A percentile compares a stretch with the other conserved stretches of the same genome.
These are phyloP conservation scores for Pipistrellus pipistrellus DNA, from an alignment of 2,797 vertebrate species.

Conservation along the genomic window DNA sequence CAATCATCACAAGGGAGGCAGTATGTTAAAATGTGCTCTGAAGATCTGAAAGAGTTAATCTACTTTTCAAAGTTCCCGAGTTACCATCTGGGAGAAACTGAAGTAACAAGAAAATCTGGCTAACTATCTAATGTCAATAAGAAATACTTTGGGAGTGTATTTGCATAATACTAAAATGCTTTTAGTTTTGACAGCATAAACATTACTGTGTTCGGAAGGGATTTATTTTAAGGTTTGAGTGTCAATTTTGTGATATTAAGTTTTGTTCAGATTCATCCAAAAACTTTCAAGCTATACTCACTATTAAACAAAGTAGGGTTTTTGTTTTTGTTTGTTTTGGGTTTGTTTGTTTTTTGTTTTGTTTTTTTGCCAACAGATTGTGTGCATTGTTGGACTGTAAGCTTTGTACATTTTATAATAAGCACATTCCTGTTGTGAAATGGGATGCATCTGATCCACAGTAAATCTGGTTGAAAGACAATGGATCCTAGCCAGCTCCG, in stretches of 20 bases:
- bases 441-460: constrained; percentile 87
- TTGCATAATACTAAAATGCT: constrained; percentile 8
- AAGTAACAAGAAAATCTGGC: constrained; percentile 62
- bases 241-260: constrained; percentile 70
- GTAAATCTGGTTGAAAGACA: constrained; percentile 89
- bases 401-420: constrained; percentile 83
- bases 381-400: constrained; percentile 81
- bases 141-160: constrained; percentile 13
- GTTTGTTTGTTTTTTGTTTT: constrained; percentile 10
- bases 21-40: constrained; percentile 13
- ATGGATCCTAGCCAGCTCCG: constrained; percentile 86
- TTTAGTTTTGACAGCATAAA: constrained; percentile 54
- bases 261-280: constrained; percentile 71
- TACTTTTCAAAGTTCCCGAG: constrained; percentile 23
- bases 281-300: constrained; percentile 68
- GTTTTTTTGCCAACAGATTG: constrained; percentile 73
- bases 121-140: constrained; percentile 47
- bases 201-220: not conserved
- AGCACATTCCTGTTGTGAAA: constrained; percentile 89
- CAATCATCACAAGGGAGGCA: not conserved
- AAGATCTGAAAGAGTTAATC: constrained; percentile 58
- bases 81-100: not conserved
- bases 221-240: constrained; percentile 71
- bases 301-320: constrained; percentile 70
- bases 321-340: not conserved